A percentile compares a stretch with the other conserved stretches of the same genome.
Evolutionary conservation across 1,140 invertebrate species (phyloP).

Genomic region (Drosophila subobscura): DNA sequence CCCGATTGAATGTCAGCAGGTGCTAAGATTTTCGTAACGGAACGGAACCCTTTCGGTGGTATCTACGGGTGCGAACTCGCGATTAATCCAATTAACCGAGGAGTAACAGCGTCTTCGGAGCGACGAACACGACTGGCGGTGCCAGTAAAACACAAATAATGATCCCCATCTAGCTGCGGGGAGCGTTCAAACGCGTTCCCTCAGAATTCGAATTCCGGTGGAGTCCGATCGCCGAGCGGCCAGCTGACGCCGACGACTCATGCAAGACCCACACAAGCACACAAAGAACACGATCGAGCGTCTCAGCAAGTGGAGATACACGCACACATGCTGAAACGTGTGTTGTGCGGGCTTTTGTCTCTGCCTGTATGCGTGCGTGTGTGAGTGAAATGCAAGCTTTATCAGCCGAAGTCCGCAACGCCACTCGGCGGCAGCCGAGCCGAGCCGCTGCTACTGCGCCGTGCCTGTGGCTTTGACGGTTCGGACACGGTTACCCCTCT

Average conservation of each 20-base stretch:
- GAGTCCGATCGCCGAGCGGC: conserved; percentile 25
- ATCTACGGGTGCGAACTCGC: conserved; percentile 31
- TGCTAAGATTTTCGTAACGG: background rate
- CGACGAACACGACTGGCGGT: conserved; percentile 73
- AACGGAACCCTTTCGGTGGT: conserved; percentile 5
- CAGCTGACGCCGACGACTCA: conserved; percentile 36
- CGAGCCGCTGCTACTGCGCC: conserved; percentile 24
- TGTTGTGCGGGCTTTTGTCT: conserved; percentile 11
- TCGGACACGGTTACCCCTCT: conserved; percentile 15
- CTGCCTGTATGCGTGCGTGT: conserved; percentile 8
- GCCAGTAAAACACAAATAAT: conserved; percentile 61
- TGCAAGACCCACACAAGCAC: conserved; percentile 2
- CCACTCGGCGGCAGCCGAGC: no score
- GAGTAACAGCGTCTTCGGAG: conserved; percentile 71
- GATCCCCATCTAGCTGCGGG: conserved; percentile 59
- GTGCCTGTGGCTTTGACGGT: conserved; percentile 3
- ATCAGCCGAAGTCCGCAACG: conserved; percentile 16
- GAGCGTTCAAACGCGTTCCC: conserved; percentile 47
- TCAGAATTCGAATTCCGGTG: conserved; percentile 54
- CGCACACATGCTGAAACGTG: background rate
- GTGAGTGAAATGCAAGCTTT: conserved; percentile 64
- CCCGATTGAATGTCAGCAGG: conserved; percentile 22
- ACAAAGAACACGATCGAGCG: conserved; percentile 68
- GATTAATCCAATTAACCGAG: conserved; percentile 40
- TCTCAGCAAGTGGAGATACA: conserved; percentile 49